Conservation (phyloP, 2,888 invertebrate genomes). For the Campoletis raptor region DNA sequence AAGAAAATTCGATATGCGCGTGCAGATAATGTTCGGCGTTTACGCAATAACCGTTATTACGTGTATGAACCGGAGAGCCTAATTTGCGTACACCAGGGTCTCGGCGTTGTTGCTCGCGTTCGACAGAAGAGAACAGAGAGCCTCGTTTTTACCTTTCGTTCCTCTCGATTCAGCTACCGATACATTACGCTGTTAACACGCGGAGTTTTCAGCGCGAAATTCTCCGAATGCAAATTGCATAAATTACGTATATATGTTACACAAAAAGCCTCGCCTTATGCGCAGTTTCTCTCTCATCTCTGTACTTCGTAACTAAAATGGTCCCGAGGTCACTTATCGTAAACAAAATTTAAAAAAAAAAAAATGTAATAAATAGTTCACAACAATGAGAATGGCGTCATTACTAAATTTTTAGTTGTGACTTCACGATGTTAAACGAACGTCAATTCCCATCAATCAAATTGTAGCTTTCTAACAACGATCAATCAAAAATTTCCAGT, state of each 20-base stretch:
- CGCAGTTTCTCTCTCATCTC: conserved; percentile 52
- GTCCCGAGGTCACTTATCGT: conserved; percentile 25
- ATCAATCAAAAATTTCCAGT: not conserved
- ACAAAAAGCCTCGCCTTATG: conserved; percentile 59
- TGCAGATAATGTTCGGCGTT: conserved; percentile 81
- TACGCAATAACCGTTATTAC: conserved; percentile 81
- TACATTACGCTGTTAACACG: conserved; percentile 34
- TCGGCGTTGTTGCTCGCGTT: conserved; percentile 65
- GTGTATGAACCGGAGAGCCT: conserved; percentile 64
- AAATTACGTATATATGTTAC: conserved; percentile 62
- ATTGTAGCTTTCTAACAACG: not conserved
- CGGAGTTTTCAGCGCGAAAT: conserved; percentile 70
- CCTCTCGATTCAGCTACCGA: conserved; percentile 44
- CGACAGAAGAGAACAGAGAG: conserved; percentile 8
- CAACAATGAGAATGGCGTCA: not conserved
- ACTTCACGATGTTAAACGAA: not conserved
- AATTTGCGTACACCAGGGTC: conserved; percentile 77
- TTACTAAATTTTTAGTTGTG: not conserved
- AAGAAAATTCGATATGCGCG: conserved; percentile 77
- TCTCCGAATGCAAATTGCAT: conserved; percentile 77
- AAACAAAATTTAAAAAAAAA: conserved; percentile 16
- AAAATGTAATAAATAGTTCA: not conserved
- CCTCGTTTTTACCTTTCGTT: conserved; percentile 45
- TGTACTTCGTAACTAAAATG: conserved; percentile 9
- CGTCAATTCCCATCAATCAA: not conserved